phyloP scores from a whole-genome alignment of 1,140 invertebrate species.

The Hormaphis cornu region DNA sequence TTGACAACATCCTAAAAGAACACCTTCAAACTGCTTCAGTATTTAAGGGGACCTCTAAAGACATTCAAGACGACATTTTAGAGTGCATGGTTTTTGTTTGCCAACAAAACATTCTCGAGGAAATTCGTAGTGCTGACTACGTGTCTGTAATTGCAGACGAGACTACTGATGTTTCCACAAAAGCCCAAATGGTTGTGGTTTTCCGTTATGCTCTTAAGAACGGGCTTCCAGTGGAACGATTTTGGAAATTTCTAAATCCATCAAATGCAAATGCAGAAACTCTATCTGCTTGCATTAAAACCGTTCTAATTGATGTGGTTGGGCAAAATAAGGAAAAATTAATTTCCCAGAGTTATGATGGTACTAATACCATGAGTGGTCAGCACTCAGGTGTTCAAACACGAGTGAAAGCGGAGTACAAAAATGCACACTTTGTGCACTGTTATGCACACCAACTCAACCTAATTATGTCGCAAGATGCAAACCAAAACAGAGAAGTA shows the following conservation, averaged over 20 bases:
- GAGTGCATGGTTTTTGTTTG: not conserved
- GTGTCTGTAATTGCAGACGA: no score
- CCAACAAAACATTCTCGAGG: not conserved
- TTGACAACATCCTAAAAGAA: no score
- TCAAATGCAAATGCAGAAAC: constrained; percentile 36
- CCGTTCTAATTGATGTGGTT: constrained; percentile 37
- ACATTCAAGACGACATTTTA: not conserved
- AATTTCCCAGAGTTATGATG: constrained; percentile 24
- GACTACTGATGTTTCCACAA: no score
- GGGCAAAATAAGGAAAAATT: constrained; percentile 32
- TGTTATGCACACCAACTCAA: not conserved
- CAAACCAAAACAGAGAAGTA: not conserved
- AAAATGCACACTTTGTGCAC: not conserved
- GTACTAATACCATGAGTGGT: constrained; percentile 13
- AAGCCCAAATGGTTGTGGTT: no score
- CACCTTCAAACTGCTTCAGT: no score
- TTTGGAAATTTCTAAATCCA: no score
- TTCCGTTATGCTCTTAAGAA: no score
- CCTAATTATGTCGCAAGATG: not conserved
- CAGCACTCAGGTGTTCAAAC: not conserved
- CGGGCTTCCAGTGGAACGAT: no score
- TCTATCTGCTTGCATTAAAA: constrained; percentile 39
- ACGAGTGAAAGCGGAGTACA: not conserved
- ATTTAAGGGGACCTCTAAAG: not conserved
- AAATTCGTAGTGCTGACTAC: not conserved